Evolutionary conservation across 1,140 invertebrate genomes (phyloP), one percentile per base, ranked within the genome.

Genomic region (Drosophila malerkotliana): DNA sequence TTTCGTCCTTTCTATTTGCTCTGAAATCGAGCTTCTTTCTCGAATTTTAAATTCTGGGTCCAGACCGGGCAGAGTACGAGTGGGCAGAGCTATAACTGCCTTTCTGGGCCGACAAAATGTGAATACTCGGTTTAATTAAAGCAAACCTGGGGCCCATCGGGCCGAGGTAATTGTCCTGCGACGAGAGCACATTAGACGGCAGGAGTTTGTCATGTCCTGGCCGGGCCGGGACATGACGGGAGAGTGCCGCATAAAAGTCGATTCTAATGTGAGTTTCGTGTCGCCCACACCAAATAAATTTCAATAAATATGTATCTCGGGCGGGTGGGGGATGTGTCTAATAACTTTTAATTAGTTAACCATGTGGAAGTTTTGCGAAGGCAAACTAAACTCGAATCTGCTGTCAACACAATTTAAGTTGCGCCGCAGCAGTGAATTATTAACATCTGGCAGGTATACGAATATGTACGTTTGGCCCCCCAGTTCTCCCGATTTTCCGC

Each of bases 91-190:
- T 26, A 59, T 69, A 69, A 72, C 54, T 52, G 68, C 66, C 37
- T 59, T 37, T 37, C 12, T 3, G 34, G 39, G 9, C 41, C n/a
- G 41, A 44, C 41, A 15, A 44, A 44, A 44, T 44, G 41, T 30
- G 63, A 60, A 78, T 84, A 78, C 87, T 88, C 66, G 55, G 62
- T 79, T 87, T 87, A 87, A 87, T 87, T 87, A 87, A 79, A 87
- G 21, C 48, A 48, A 54, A 59, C 39, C 37, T 28, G 51, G 57
- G 48, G 52, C 44, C 60, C 73, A 67, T 85, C 72, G 69, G 58
- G 60, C 73, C 59, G 24, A 55, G 60, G 66, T 61, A 79, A 72
- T 67, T 72, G 71, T 56, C 41, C 59, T 28, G 18, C 37, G 39
- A 15, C 32, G 15, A 45, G 21, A 32, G 26, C 44, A 59, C 56